Base-by-base conservation (phyloP, 2,113 vertebrate genomes). In the Phalacrocorax carbo region DNA sequence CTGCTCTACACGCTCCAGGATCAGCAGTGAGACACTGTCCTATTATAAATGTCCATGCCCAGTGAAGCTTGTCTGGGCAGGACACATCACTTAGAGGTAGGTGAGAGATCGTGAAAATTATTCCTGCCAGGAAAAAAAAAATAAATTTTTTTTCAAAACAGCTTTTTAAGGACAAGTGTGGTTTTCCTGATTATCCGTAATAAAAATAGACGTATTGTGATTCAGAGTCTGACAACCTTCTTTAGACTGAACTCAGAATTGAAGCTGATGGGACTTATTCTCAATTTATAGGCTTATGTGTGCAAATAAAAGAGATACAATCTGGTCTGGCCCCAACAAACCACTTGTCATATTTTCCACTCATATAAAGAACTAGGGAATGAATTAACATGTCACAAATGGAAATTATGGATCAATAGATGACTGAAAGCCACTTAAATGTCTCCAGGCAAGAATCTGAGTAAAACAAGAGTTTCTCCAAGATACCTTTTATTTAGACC, bases 341-440 rank as follows among this genome's bases (percentile, higher is more conserved):
- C 68, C 82, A 84, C 86, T 91, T 88, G 84, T 69, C 93, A 87
- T 30, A 9, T 55, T 82, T 75, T 81, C 57, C 52, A 64, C 49
- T 88, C 29, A 9, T 36, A 48, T 27, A 80, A 42, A 87, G 54
- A 77, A 38, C 52, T 25, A 19, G 44, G 46, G 77, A 91, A 91
- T 61, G 44, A 95, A 95, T 89, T 94, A 93, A 82, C 61, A 82
- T 79, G 83, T 89, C 58, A 91, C 81, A 89, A 79, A 91, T 48
- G n/a, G 83, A 93, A 95, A 72, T 84, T 94, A 96, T 76, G 46
- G 86, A 94, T 93, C 76, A 85, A 29, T 2, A 30, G 25, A 73
- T 72, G 81, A 85, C 70, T 85, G 82, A 95, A 91, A 49, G 57
- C 38, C 87, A 82, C 73, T 79, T 72, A 26, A 93, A 94, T 20